Base-by-base conservation (phyloP, 2,113 vertebrate species). In the Podilymbus podiceps region DNA sequence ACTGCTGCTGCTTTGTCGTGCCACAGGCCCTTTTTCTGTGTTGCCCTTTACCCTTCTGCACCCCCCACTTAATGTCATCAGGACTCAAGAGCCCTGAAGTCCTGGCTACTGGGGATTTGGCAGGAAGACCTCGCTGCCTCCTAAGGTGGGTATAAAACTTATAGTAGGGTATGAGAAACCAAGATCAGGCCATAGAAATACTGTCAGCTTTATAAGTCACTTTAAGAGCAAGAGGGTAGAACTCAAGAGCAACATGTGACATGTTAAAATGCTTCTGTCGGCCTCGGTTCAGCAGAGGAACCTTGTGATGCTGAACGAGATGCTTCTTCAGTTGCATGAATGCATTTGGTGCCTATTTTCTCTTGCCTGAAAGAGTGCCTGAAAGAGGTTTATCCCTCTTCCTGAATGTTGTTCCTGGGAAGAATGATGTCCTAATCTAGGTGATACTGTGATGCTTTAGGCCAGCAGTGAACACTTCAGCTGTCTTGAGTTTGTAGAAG, bases 251-350 rank as follows among this genome's bases (percentile, higher is more conserved):
- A 55, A 55, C 12, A 5, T 46, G 67, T 0, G 1, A 44, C 17
- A 16, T 1, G 2, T 49, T 49, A 62, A 85, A 55, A 47, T 25
- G 19, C 21, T 78, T 55, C 14, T 79, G 31, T 20, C 12, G 1
- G 30, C 40, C 35, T 42, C 44, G 25, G 18, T 47, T 73, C 38
- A 28, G 46, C 78, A 60, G 58, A 47, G 22, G 10, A 11, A 5
- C 42, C 60, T 55, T 55, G 46, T 60, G 79, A 16, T 42, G 73
- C 47, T 33, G 22, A 49, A 38, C 1, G 3, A 72, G 49, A 8
- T 0, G 0, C n/a, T 49, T 58, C 13, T 24, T 59, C 28, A 2
- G 40, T 16, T 59, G 78, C 4, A 2, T 4, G 16, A 47, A 33
- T 24, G 24, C 22, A 17, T 66, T 35, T 67, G 13, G 24, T 46